Evolutionary conservation across 2,888 invertebrate genomes (phyloP), one percentile per base, ranked within the genome.

Genomic region (Agrochola lychnidis): DNA sequence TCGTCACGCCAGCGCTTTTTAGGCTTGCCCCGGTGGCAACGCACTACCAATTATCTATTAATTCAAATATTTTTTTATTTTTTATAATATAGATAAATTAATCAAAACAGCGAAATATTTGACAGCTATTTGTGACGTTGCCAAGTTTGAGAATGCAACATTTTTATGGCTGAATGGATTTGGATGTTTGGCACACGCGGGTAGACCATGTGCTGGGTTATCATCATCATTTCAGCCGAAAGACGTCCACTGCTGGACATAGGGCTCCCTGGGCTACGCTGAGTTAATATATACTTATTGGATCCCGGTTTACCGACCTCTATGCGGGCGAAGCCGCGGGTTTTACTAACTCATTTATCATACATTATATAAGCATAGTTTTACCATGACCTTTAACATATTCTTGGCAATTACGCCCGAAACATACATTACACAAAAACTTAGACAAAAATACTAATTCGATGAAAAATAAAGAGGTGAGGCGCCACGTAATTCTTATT

Each of bases 401-500:
- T 71, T 79, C n/a, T 36, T 53, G 67, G 5, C 6, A 59, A 48
- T 57, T 19, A 64, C 19, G 7, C 9, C 30, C 19, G 9, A n/a
- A 25, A 51, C 12, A 62, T 16, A 57, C 1, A 10, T 0, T 36
- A 22, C 53, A 79, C n/a, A 53, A 72, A 30, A 53, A 75, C 10
- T 42, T 19, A 0, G 12, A 25, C 22, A 53, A 53, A 70, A 61
- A 45, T 40, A 79, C 30, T 4, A 30, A 70, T 57, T 40, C 25
- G 40, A n/a, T 61, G 56, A 66, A 48, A 25, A 36, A 72, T 30
- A 12, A 30, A 73, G 45, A 74, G 72, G 57, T 71, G 22, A n/a
- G 61, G 69, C 76, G 25, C 70, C 36, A 57, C 70, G 67, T 84
- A 67, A 62, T 80, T 56, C 14, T 48, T 51, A n/a, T 42, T 63